These are phyloP conservation scores for Leptopilina myrica DNA, from an alignment of 2,888 invertebrate genomes.

Conservation along the genomic window DNA sequence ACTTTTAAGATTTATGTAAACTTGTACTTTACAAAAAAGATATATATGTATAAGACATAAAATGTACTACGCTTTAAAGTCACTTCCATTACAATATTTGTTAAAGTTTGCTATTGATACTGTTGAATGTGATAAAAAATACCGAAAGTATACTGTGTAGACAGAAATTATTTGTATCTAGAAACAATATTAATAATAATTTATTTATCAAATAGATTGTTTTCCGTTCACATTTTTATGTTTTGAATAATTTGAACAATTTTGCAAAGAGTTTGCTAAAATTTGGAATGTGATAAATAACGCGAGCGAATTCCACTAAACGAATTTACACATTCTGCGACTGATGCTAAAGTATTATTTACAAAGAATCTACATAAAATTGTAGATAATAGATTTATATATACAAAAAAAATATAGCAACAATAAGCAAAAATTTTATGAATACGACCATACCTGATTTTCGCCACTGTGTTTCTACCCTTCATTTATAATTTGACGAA, in stretches of 20 bases:
- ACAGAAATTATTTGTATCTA: neutral
- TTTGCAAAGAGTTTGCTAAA: constrained; percentile 7
- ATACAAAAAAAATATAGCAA: neutral
- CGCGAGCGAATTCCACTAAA: neutral
- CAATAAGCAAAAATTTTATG: neutral
- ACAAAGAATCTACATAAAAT: constrained; percentile 26
- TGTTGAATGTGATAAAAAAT: constrained; percentile 11
- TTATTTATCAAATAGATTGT: no score
- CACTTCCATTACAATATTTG: neutral
- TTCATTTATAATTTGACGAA: no score
- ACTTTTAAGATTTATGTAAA: neutral
- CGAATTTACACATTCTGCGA: constrained; percentile 29
- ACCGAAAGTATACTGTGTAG: constrained; percentile 15
- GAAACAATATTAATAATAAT: no score
- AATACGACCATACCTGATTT: no score
- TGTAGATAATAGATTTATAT: constrained; percentile 10
- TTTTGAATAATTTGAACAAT: neutral
- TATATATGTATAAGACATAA: neutral
- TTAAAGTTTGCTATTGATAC: neutral
- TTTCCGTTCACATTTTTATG: neutral
- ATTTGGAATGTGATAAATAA: constrained; percentile 11
- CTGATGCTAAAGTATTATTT: constrained; percentile 40
- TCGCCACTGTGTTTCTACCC: no score
- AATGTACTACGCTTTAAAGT: neutral
- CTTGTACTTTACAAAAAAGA: neutral